phyloP scores from a whole-genome alignment of 2,888 invertebrate genomes.

The Didymodactylos carnosus region DNA sequence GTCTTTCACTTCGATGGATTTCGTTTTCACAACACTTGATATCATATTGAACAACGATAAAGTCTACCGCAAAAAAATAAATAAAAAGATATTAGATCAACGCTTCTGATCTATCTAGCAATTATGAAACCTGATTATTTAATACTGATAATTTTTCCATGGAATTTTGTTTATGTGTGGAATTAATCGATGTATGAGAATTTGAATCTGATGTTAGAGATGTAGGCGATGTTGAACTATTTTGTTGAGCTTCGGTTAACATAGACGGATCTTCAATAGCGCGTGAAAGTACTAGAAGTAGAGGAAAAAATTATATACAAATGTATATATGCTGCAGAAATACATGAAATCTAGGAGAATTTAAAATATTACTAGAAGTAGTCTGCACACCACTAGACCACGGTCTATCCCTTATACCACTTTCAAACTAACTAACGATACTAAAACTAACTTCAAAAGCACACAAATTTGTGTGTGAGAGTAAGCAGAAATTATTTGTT shows the following conservation, averaged over 20 bases:
- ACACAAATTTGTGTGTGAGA: too few relatives aligned
- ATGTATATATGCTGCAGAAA: too few relatives aligned
- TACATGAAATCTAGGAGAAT: too few relatives aligned
- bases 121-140: not conserved
- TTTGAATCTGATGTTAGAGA: not conserved
- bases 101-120: not conserved
- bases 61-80: constrained; percentile 17
- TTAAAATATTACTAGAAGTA: too few relatives aligned
- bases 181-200: constrained; percentile 21
- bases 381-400: too few relatives aligned
- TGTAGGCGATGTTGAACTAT: not conserved
- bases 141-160: constrained; percentile 1
- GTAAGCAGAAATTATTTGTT: too few relatives aligned
- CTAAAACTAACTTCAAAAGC: too few relatives aligned
- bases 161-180: constrained; percentile 15
- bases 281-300: not conserved
- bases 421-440: too few relatives aligned
- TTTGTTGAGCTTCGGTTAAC: not conserved
- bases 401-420: too few relatives aligned
- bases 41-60: constrained; percentile 25
- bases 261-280: constrained; percentile 10
- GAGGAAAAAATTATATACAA: too few relatives aligned
- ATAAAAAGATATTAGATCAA: not conserved
- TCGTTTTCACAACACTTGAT: constrained; percentile 55
- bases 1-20: constrained; percentile 72